These are phyloP conservation scores for Venustoraphidia nigricollis DNA, from an alignment of 2,888 invertebrate genomes.

Conservation along the genomic window DNA sequence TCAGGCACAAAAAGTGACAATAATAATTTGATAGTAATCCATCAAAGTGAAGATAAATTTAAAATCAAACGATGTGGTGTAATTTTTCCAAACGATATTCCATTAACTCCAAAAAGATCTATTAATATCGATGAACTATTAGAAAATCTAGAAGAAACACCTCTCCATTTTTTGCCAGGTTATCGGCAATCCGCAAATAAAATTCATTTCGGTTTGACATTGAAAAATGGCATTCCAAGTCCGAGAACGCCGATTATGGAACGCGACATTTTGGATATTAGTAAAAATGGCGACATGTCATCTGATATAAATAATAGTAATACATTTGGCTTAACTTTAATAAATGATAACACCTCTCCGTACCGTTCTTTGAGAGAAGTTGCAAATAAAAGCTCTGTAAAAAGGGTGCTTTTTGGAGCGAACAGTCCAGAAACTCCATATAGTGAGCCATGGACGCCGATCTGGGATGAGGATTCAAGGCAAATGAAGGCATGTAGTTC, in stretches of 20 bases:
- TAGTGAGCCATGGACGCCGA: conserved; percentile 1
- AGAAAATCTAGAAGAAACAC: conserved; percentile 8
- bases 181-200: background rate
- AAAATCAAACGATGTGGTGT: conserved; percentile 11
- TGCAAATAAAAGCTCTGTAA: no score
- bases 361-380: conserved; percentile 23
- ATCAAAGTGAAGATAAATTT: conserved; percentile 1
- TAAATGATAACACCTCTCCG: conserved; percentile 36
- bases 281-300: conserved; percentile 7
- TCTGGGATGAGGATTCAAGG: background rate
- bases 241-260: conserved; percentile 15
- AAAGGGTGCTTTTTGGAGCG: no score
- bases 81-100: conserved; percentile 6
- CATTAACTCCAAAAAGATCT: background rate
- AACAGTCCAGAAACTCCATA: conserved; percentile 1
- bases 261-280: background rate
- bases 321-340: conserved; percentile 29
- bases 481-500: conserved; percentile 7
- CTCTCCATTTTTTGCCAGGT: conserved; percentile 2
- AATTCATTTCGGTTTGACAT: conserved; percentile 14
- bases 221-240: conserved; percentile 24
- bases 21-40: conserved; percentile 7
- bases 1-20: conserved; percentile 1
- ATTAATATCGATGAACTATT: conserved; percentile 5
- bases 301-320: background rate